Base-by-base conservation (phyloP, 2,797 vertebrate species). In the Sebastiscus albofasciatus region DNA sequence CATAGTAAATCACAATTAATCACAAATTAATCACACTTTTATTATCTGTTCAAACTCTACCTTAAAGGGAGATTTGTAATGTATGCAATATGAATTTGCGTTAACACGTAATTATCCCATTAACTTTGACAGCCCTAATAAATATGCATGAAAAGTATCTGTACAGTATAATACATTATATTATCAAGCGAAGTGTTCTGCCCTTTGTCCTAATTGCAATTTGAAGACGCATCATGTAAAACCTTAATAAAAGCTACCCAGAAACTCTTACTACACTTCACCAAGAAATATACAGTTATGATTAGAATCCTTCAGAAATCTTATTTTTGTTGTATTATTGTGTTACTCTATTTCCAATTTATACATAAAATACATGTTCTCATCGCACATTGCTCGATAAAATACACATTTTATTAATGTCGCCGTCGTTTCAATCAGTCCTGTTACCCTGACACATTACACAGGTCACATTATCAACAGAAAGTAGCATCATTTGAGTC, bases 301-400 rank as follows among this genome's bases (percentile, higher is more conserved):
- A 34, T 18, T 68, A n/a, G 1, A 36, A 9, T 36, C 20, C 16
- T 26, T 55, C 27, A 29, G 12, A 31, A 9, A 46, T 49, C 5
- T 27, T 18, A 3, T 29, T 49, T 14, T 31, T 52, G 24, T 16
- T 0, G 1, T 56, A 13, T 55, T 34, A 34, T 55, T 34, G 7
- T 26, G 24, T 16, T 5, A 33, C 10, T 39, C n/a, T 16, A 14
- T 55, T 54, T 55, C 12, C 31, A 55, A 24, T 55, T 16, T 34
- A 69, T 4, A 54, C 20, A 10, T 24, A 8, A 52, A 18, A 33
- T 33, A 22, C 6, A 66, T 22, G 8, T 22, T 33, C 7, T 33
- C 7, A 9, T 8, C 0, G 4, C 7, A 29, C 6, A 67, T 29
- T 29, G 11, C 4, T 16, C 0, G 2, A 3, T 46, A 46, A 67